Evolutionary conservation across 2,113 vertebrate species (phyloP), one percentile per base, ranked within the genome.

Genomic region (Sciurus niger): DNA sequence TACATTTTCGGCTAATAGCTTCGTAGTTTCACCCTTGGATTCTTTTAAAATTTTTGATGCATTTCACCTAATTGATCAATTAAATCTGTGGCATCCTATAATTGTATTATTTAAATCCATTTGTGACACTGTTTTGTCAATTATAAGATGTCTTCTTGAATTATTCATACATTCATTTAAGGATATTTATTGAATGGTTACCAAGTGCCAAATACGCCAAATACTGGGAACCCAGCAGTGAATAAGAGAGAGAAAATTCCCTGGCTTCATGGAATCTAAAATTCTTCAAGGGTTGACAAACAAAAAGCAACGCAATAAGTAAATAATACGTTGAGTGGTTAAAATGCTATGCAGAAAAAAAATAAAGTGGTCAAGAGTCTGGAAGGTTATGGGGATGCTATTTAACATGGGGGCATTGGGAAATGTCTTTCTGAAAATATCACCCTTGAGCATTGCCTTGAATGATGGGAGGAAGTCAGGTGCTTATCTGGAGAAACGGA

Each of bases 51-150:
- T 12, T 46, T 58, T 89, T 37, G 17, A 72, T 46, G 8, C 3
- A 74, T 67, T 96, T 90, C 94, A 77, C 43, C 13, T 58, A 78
- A 84, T 84, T 84, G 43, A 72, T 84, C 22, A 83, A 11, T 74
- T 86, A 94, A 94, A 78, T 72, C 16, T 65, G 20, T 58, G 90
- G 37, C n/a, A 83, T 30, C 4, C 8, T 92, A n/a, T 65, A n/a
- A 70, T 77, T 85, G 80, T 85, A 37, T 90, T 85, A 89, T 85
- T 94, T 46, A 78, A 88, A 80, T 82, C 11, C 9, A 58, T 90
- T 78, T 68, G 48, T 8, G 24, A 37, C 14, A 79, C 32, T 83
- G 32, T 90, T 90, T 79, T 84, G n/a, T 84, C 53, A 94, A 51
- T 63, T 79, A 48, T 51, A 63, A 84, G 13, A 6, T 79, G 73